Conservation (phyloP, 2,113 vertebrate genomes). For the Nycticryphes semicollaris region DNA sequence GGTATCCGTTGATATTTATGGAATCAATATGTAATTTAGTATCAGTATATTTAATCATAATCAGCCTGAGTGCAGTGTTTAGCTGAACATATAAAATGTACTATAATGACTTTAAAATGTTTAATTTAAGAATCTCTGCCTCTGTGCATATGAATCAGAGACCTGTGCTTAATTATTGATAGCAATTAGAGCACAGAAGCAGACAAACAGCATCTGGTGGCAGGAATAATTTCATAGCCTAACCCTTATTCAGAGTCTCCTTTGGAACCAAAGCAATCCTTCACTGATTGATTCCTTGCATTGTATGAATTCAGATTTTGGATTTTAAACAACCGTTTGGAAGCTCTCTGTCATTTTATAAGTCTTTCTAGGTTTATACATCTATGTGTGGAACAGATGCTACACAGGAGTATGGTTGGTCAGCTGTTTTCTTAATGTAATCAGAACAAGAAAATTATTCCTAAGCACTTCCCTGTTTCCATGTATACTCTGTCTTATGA, state of each 20-base stretch:
- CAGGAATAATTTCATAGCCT: conserved; percentile 52
- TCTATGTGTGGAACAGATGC: neutral
- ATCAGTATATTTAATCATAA: conserved; percentile 75
- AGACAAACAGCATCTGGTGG: conserved; percentile 80
- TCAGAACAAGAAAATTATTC: neutral
- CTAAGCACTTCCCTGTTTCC: neutral
- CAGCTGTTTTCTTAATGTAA: neutral
- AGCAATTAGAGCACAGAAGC: conserved; percentile 78
- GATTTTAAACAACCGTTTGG: neutral
- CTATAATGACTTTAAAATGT: conserved; percentile 77
- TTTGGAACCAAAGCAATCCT: conserved; percentile 23
- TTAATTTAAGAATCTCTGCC: conserved; percentile 77
- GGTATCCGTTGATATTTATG: conserved; percentile 69
- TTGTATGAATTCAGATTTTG: neutral
- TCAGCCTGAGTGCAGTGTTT: conserved; percentile 65
- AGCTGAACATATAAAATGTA: conserved; percentile 73
- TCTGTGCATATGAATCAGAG: conserved; percentile 77
- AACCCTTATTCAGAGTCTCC: neutral
- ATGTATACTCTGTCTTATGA: neutral
- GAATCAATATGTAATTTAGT: conserved; percentile 75
- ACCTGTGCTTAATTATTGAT: conserved; percentile 81
- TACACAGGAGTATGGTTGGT: neutral
- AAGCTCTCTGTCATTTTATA: neutral
- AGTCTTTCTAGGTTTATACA: neutral
- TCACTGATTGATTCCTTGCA: conserved; percentile 22